phyloP scores from a whole-genome alignment of 2,888 invertebrate species.

The Diaphora mendica region DNA sequence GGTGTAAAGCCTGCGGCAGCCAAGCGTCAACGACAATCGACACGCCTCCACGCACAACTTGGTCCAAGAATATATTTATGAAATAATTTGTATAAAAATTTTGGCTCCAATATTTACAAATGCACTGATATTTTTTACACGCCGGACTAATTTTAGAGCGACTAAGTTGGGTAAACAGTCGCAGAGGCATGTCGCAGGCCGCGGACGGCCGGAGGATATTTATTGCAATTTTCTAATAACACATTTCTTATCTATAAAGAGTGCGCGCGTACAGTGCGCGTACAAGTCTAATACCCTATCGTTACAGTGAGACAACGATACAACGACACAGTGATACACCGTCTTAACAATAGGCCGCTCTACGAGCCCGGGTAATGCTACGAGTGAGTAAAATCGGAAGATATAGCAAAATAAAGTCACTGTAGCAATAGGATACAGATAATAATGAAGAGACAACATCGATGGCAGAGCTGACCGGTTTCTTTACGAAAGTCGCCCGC shows the following conservation, averaged over 20 bases:
- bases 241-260: conserved; percentile 82
- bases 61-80: conserved; percentile 80
- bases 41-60: conserved; percentile 65
- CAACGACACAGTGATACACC: conserved; percentile 57
- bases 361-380: conserved; percentile 46
- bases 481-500: conserved; percentile 71
- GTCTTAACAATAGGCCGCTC: conserved; percentile 39
- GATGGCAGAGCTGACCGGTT: conserved; percentile 79
- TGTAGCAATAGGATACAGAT: conserved; percentile 82
- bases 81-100: conserved; percentile 85
- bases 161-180: conserved; percentile 70
- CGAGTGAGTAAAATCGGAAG: conserved; percentile 66
- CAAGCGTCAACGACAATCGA: conserved; percentile 46
- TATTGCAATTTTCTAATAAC: conserved; percentile 83
- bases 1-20: conserved; percentile 42
- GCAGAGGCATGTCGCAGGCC: conserved; percentile 58
- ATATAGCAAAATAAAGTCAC: conserved; percentile 77
- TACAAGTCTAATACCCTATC: conserved; percentile 73
- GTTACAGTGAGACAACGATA: conserved; percentile 73
- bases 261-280: conserved; percentile 78
- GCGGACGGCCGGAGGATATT: conserved; percentile 48
- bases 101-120: conserved; percentile 85
- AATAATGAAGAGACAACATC: conserved; percentile 80
- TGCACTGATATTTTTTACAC: conserved; percentile 78
- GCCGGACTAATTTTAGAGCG: conserved; percentile 82